phyloP scores from a whole-genome alignment of 2,888 invertebrate species.

The Polydrusus pterygomalis region DNA sequence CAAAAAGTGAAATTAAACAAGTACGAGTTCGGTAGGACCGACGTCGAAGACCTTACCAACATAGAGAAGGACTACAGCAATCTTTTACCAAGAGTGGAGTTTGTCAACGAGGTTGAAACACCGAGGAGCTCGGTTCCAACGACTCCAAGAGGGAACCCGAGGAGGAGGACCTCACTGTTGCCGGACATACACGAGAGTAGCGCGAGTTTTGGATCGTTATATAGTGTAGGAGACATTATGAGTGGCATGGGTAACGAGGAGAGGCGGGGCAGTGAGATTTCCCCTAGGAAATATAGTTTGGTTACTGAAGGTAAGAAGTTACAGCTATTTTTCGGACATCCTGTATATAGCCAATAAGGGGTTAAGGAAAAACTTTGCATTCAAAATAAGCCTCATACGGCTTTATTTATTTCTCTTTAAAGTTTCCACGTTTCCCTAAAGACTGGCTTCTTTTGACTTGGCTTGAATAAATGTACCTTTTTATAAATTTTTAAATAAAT shows the following conservation, averaged over 20 bases:
- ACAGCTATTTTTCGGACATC: too few relatives aligned
- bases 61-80: conserved; percentile 52
- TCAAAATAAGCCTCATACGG: too few relatives aligned
- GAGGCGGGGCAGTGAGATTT: conserved; percentile 32
- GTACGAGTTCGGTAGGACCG: conserved; percentile 51
- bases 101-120: conserved; percentile 54
- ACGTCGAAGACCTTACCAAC: conserved; percentile 58
- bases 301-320: conserved; percentile 51
- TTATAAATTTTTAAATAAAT: background rate
- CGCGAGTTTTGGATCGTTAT: conserved; percentile 25
- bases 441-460: background rate
- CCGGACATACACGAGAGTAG: conserved; percentile 54
- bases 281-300: conserved; percentile 31
- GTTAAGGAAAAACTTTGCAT: too few relatives aligned
- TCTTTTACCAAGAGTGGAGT: conserved; percentile 39
- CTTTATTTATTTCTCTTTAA: background rate
- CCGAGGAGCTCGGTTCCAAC: background rate
- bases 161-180: conserved; percentile 44
- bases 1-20: conserved; percentile 37
- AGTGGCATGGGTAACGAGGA: conserved; percentile 32
- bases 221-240: conserved; percentile 50
- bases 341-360: too few relatives aligned
- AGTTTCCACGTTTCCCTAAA: background rate
- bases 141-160: conserved; percentile 9
- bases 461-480: background rate